phyloP scores from a whole-genome alignment of 2,888 invertebrate species.

The Trichacis sp. region DNA sequence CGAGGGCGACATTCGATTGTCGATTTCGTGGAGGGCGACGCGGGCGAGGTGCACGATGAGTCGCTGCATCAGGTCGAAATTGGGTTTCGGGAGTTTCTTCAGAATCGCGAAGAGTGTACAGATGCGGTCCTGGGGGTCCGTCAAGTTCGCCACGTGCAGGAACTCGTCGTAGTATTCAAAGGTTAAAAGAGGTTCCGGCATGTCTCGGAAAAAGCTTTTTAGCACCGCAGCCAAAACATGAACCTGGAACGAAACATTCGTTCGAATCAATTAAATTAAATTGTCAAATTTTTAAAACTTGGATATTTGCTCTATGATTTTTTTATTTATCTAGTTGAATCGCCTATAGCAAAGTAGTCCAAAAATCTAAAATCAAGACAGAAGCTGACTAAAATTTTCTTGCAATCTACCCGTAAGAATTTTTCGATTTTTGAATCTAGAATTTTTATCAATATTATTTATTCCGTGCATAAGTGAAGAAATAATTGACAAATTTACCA shows the following conservation, averaged over 20 bases:
- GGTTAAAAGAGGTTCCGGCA: constrained; percentile 93
- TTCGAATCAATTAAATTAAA: too few relatives aligned
- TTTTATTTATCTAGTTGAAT: too few relatives aligned
- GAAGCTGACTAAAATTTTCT: too few relatives aligned
- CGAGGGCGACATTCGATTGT: constrained; percentile 92
- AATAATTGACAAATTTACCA: too few relatives aligned
- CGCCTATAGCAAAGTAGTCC: too few relatives aligned
- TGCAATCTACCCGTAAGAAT: too few relatives aligned
- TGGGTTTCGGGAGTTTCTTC: constrained; percentile 88
- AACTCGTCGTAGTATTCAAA: constrained; percentile 96
- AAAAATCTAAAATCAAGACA: too few relatives aligned
- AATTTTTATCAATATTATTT: too few relatives aligned
- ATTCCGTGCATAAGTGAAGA: too few relatives aligned
- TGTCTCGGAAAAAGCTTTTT: constrained; percentile 90
- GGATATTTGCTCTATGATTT: too few relatives aligned
- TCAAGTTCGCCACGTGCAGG: constrained; percentile 87
- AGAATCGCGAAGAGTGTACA: constrained; percentile 86
- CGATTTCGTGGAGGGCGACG: constrained; percentile 87
- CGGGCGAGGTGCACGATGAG: constrained; percentile 92
- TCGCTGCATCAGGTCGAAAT: constrained; percentile 91
- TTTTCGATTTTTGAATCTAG: too few relatives aligned
- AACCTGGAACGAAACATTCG: constrained; percentile 66
- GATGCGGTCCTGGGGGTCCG: constrained; percentile 84
- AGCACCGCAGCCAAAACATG: constrained; percentile 91
- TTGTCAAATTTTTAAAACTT: too few relatives aligned